These are phyloP conservation scores for Podarcis lilfordi DNA, from an alignment of 2,797 vertebrate genomes.

Conservation along the genomic window DNA sequence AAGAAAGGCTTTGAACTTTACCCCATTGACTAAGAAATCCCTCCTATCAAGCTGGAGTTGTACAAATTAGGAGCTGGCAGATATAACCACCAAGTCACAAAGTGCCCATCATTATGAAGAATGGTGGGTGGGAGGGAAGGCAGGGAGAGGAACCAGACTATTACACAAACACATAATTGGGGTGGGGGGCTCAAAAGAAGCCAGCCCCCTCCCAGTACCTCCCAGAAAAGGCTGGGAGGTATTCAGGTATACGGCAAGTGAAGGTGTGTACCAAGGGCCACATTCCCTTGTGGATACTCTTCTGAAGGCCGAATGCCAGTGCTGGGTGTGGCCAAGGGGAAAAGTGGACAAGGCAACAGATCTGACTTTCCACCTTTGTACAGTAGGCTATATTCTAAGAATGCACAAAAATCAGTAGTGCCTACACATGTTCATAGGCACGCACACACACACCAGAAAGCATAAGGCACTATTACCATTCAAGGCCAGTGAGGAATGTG, in stretches of 20 bases:
- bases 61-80: not conserved
- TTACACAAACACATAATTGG: not conserved
- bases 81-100: not conserved
- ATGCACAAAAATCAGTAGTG: no score
- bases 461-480: no score
- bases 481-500: no score
- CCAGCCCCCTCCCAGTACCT: not conserved
- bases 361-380: no score
- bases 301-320: no score
- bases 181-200: not conserved
- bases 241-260: not conserved
- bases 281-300: no score
- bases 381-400: no score
- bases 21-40: not conserved
- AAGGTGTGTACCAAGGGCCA: no score
- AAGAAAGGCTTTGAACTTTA: conserved; percentile 19
- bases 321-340: no score
- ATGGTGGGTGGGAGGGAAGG: not conserved
- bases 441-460: no score
- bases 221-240: not conserved
- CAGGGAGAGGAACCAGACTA: not conserved
- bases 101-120: not conserved
- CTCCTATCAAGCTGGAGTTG: not conserved
- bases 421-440: no score
- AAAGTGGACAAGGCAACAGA: no score